phyloP scores from a whole-genome alignment of 2,888 invertebrate species.

The Ypsolopha scabrella region DNA sequence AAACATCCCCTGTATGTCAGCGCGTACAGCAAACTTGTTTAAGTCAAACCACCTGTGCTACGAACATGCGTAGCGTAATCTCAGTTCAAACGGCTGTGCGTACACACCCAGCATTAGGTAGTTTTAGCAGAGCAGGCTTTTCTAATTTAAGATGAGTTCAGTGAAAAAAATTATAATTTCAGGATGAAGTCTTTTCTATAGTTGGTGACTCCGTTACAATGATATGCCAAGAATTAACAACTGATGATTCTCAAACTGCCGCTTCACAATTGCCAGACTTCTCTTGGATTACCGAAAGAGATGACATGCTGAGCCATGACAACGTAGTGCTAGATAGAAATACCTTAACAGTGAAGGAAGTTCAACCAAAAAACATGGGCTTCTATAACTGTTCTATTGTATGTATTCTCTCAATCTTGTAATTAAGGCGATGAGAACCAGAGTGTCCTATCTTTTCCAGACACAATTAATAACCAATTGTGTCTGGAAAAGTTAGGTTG shows the following conservation, averaged over 20 bases:
- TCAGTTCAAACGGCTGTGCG: no score
- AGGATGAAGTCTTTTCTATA: slow-evolving; percentile 29
- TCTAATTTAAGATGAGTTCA: no score
- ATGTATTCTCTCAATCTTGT: slow-evolving; percentile 8
- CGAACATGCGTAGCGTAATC: no score
- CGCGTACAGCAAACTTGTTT: no score
- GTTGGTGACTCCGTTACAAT: slow-evolving; percentile 23
- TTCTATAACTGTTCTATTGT: slow-evolving; percentile 28
- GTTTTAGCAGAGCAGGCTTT: no score
- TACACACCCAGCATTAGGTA: no score
- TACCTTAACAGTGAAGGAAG: slow-evolving; percentile 17
- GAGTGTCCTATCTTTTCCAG: slow-evolving; percentile 22
- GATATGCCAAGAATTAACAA: slow-evolving; percentile 15
- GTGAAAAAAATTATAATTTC: slow-evolving; percentile 11
- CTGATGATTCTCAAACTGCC: no score
- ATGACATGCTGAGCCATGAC: slow-evolving; percentile 17
- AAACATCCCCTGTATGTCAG: no score
- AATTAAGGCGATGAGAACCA: slow-evolving; percentile 20
- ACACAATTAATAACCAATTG: no score
- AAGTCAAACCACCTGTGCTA: no score
- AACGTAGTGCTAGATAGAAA: slow-evolving; percentile 21
- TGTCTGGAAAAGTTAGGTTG: no score
- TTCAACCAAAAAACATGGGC: slow-evolving; percentile 23
- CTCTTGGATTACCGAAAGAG: slow-evolving; percentile 22
- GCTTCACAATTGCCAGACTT: not conserved